Percentiles rank a stretch among this genome's conserved stretches.
Conservation (phyloP, 64 coral and sea anemone species). For the Stichodactyla mertensii region DNA sequence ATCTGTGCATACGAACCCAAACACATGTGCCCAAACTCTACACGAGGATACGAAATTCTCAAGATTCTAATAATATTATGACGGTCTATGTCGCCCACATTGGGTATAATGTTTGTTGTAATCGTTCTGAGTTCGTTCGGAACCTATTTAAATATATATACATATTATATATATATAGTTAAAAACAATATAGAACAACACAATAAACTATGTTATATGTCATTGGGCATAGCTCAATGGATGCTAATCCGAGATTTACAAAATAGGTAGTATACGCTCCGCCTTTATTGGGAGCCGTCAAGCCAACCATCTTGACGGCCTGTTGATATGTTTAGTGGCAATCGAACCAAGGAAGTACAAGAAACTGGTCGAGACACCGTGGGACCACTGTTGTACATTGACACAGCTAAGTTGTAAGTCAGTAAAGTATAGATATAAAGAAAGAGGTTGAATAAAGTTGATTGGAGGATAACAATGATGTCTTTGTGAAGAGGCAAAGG, state of each 20-base stretch:
- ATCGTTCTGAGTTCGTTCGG: conserved; percentile 30
- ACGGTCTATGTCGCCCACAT: conserved; percentile 1
- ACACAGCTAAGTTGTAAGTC: conserved; percentile 14
- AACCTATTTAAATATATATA: conserved; percentile 34
- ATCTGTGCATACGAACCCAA: background rate
- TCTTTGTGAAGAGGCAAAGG: background rate
- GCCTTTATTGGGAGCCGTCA: conserved; percentile 18
- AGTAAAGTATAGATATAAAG: conserved; percentile 13
- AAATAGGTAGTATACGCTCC: conserved; percentile 16
- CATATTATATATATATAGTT: conserved; percentile 11
- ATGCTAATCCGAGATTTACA: conserved; percentile 36
- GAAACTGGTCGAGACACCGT: conserved; percentile 18
- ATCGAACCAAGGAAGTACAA: conserved; percentile 23
- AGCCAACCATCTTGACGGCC: background rate
- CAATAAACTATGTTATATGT: conserved; percentile 28
- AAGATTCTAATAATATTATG: conserved; percentile 14
- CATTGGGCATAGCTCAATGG: conserved; percentile 34
- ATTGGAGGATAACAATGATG: conserved; percentile 14
- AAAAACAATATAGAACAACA: conserved; percentile 18
- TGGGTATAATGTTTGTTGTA: conserved; percentile 21
- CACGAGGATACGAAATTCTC: background rate
- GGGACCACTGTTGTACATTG: conserved; percentile 10
- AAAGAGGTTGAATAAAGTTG: conserved; percentile 25
- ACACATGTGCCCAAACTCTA: conserved; percentile 4
- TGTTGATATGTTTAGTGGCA: conserved; percentile 10